Percentiles rank a stretch among this genome's conserved stretches.
phyloP scores from a whole-genome alignment of 1,140 invertebrate genomes.

The Drosophila neocordata region DNA sequence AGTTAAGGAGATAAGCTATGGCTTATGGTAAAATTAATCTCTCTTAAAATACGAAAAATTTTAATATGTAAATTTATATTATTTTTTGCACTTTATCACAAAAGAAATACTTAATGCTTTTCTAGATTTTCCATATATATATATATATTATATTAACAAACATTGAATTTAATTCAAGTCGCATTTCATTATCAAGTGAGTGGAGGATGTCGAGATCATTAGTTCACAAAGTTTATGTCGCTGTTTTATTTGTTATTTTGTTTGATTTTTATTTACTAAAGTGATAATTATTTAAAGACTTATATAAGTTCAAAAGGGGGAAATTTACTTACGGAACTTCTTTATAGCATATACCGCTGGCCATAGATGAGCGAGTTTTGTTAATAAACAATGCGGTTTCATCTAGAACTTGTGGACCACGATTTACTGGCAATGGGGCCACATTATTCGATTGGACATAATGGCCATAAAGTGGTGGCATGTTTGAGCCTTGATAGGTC shows the following conservation, averaged over 20 bases:
- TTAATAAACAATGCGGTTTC: slow-evolving; percentile 76
- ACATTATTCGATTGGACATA: slow-evolving; percentile 49
- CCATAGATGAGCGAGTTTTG: slow-evolving; percentile 71
- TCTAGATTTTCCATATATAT: no score
- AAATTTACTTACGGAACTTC: slow-evolving; percentile 85
- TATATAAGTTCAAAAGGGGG: slow-evolving; percentile 8
- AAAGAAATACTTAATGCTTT: no score
- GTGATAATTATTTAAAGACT: slow-evolving; percentile 30
- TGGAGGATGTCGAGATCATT: slow-evolving; percentile 68
- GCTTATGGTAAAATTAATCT: no score
- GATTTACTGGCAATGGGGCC: slow-evolving; percentile 13
- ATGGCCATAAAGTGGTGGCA: slow-evolving; percentile 37
- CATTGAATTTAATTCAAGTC: slow-evolving; percentile 36
- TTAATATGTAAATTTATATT: no score
- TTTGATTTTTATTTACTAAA: slow-evolving; percentile 44
- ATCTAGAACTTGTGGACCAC: slow-evolving; percentile 51
- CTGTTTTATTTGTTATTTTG: slow-evolving; percentile 29
- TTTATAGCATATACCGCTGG: slow-evolving; percentile 84
- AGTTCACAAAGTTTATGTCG: slow-evolving; percentile 54
- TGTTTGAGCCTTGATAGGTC: slow-evolving; percentile 47
- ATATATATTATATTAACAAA: no score
- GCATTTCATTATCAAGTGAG: slow-evolving; percentile 63
- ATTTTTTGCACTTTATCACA: not conserved
- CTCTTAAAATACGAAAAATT: no score
- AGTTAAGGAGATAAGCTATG: not conserved